Evolutionary conservation across 1,140 invertebrate species (phyloP).

Genomic region (Trypoxylus dichotomus): DNA sequence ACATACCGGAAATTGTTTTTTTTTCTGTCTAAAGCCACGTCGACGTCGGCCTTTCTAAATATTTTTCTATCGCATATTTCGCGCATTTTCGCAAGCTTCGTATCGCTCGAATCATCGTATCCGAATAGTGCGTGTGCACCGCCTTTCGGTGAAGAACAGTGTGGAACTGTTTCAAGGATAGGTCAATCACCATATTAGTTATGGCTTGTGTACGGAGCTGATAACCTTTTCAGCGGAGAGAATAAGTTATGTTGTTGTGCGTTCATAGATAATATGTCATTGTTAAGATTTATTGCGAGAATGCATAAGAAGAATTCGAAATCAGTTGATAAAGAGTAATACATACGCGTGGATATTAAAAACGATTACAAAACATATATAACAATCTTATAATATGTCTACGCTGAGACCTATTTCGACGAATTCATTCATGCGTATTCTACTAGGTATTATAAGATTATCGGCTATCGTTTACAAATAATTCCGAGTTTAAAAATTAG

Average conservation of each 20-base stretch:
- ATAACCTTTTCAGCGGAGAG: neutral
- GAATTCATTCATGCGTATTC: too few species aligned
- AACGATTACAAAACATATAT: too few species aligned
- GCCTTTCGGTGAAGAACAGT: neutral
- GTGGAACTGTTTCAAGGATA: conserved; percentile 2
- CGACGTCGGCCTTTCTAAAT: neutral
- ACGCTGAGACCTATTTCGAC: too few species aligned
- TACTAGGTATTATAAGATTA: too few species aligned
- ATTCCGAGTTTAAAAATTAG: too few species aligned
- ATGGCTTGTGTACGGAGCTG: neutral
- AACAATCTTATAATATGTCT: too few species aligned
- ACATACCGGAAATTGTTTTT: neutral
- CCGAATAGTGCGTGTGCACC: neutral
- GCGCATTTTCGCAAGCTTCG: neutral
- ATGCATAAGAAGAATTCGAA: neutral
- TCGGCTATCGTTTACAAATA: too few species aligned
- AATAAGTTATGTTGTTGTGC: neutral
- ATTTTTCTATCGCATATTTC: neutral
- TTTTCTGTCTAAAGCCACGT: neutral
- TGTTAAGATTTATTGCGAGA: neutral
- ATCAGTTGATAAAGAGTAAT: neutral
- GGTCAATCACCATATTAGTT: neutral
- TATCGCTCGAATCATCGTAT: neutral
- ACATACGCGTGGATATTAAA: too few species aligned
- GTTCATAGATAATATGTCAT: neutral